Percentiles rank a stretch among this genome's conserved stretches.
Conservation (phyloP, 2,888 invertebrate genomes). For the Athalia circularis region DNA sequence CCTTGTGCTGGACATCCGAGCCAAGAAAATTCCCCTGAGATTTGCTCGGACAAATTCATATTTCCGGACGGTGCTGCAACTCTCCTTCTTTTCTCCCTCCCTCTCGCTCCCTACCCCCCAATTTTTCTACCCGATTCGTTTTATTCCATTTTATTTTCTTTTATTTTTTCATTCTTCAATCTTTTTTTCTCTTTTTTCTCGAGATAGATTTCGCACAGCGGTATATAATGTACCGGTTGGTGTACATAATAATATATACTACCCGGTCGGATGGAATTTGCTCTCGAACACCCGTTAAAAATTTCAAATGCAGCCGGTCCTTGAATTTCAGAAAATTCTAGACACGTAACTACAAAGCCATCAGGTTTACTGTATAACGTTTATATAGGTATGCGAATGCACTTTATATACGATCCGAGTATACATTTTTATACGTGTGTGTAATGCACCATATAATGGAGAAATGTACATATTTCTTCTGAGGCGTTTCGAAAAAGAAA, state of each 20-base stretch:
- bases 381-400: too few species aligned
- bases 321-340: constrained; percentile 58
- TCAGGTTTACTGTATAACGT: constrained; percentile 61
- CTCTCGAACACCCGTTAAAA: constrained; percentile 37
- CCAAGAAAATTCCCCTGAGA: constrained; percentile 43
- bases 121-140: background rate
- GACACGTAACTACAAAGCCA: constrained; percentile 63
- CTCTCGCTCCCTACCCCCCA: background rate
- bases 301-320: constrained; percentile 33
- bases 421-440: too few species aligned
- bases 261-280: background rate
- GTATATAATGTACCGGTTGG: background rate
- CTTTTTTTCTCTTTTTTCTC: background rate
- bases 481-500: too few species aligned
- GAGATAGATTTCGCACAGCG: constrained; percentile 32
- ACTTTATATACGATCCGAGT: too few species aligned
- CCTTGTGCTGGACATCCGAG: constrained; percentile 40
- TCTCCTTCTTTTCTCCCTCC: background rate
- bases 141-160: background rate
- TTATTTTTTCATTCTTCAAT: background rate
- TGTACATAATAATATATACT: background rate
- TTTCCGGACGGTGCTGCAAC: constrained; percentile 29
- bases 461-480: too few species aligned
- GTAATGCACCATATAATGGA: too few species aligned
- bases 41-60: constrained; percentile 42